phyloP scores from a whole-genome alignment of 1,140 invertebrate species.

The Pseudobourletiella spinata region DNA sequence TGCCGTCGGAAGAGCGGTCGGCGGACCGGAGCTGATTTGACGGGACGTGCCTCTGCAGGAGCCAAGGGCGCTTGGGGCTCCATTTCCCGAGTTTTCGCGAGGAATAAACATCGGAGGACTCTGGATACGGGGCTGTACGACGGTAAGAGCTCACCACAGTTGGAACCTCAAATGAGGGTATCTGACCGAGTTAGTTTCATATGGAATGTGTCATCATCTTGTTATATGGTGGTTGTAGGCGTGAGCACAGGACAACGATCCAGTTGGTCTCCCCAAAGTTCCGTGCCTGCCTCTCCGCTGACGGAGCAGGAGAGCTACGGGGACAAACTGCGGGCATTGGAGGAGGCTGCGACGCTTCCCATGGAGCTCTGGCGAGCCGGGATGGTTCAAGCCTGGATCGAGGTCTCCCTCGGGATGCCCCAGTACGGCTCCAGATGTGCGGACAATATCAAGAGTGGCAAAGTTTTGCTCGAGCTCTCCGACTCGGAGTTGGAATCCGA shows the following conservation, averaged over 20 bases:
- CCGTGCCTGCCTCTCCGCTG: slow-evolving; percentile 58
- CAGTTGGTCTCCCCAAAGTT: slow-evolving; percentile 38
- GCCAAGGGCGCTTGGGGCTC: slow-evolving; percentile 57
- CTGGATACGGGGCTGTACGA: slow-evolving; percentile 40
- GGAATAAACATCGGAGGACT: slow-evolving; percentile 66
- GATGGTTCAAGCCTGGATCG: slow-evolving; percentile 86
- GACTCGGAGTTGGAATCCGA: slow-evolving; percentile 80
- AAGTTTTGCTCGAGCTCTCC: slow-evolving; percentile 79
- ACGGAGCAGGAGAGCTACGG: slow-evolving; percentile 68
- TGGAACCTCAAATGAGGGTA: too few relatives aligned
- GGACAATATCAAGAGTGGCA: slow-evolving; percentile 89
- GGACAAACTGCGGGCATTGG: slow-evolving; percentile 65
- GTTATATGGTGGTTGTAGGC: slow-evolving; percentile 5
- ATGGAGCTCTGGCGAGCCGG: slow-evolving; percentile 85
- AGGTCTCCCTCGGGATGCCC: slow-evolving; percentile 85
- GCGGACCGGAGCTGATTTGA: slow-evolving; percentile 22
- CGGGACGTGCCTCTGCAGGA: slow-evolving; percentile 34
- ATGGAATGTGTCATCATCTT: too few relatives aligned
- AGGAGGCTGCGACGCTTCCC: slow-evolving; percentile 76
- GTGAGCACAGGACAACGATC: slow-evolving; percentile 24
- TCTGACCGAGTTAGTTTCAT: background rate
- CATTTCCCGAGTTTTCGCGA: slow-evolving; percentile 73
- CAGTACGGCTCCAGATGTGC: slow-evolving; percentile 80
- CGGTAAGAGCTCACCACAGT: slow-evolving; percentile 28
- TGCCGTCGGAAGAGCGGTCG: slow-evolving; percentile 39